Percentiles rank a stretch among this genome's conserved stretches.
Evolutionary conservation across 2,888 invertebrate genomes (phyloP).

Genomic region (Acleris laterana): DNA sequence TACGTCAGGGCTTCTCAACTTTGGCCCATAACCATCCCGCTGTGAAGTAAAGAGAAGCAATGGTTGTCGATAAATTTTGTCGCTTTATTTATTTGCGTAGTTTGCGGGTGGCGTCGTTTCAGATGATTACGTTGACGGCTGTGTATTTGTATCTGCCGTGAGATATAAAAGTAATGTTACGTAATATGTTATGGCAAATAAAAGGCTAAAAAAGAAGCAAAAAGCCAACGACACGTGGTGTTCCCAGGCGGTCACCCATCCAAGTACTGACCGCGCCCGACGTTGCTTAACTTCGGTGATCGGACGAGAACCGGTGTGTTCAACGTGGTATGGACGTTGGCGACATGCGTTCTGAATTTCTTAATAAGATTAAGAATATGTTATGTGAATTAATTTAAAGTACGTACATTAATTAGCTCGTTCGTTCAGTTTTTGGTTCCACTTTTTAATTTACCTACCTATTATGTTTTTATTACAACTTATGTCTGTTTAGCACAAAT

Average conservation of each 20-base stretch:
- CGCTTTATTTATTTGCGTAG: conserved; percentile 55
- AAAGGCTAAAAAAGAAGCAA: conserved; percentile 20
- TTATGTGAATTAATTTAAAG: too few species aligned
- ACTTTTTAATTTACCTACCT: too few species aligned
- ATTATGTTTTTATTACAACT: too few species aligned
- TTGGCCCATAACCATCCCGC: conserved; percentile 69
- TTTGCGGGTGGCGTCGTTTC: conserved; percentile 49
- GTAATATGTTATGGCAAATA: conserved; percentile 10
- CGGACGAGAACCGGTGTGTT: conserved; percentile 49
- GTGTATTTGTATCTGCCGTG: conserved; percentile 38
- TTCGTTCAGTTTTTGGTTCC: too few species aligned
- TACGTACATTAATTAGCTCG: too few species aligned
- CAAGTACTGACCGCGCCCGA: conserved; percentile 49
- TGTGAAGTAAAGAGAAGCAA: conserved; percentile 68
- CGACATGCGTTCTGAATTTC: rapidly evolving
- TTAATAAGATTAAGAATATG: neutral
- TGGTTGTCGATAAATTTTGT: conserved; percentile 64
- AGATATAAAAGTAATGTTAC: conserved; percentile 35
- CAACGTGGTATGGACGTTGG: conserved; percentile 43
- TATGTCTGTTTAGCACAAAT: too few species aligned
- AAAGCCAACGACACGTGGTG: conserved; percentile 44
- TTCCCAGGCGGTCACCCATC: conserved; percentile 51
- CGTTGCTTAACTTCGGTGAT: conserved; percentile 50
- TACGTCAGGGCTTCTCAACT: conserved; percentile 63
- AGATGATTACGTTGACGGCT: conserved; percentile 49